phyloP scores from a whole-genome alignment of 35 echinoderm and acorn worm genomes.

The Patiria miniata region DNA sequence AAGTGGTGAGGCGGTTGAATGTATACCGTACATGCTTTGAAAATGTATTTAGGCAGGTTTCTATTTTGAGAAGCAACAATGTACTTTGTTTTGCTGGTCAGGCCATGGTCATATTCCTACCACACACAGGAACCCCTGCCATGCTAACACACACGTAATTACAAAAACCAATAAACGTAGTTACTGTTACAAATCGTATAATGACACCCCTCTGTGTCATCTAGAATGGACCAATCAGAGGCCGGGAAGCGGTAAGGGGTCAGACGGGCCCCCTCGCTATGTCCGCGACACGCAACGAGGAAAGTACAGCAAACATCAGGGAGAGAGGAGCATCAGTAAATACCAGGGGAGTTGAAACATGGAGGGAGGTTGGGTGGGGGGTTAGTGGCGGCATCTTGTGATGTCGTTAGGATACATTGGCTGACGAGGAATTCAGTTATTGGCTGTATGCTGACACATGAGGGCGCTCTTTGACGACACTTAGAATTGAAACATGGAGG shows the following conservation, averaged over 20 bases:
- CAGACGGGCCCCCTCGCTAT: not conserved
- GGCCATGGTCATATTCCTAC: too few relatives aligned
- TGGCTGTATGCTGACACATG: too few relatives aligned
- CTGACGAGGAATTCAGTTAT: too few relatives aligned
- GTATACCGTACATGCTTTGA: too few relatives aligned
- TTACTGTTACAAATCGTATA: constrained; percentile 19
- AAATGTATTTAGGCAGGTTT: too few relatives aligned
- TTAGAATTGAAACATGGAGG: too few relatives aligned
- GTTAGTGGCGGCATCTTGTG: too few relatives aligned
- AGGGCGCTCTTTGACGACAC: too few relatives aligned
- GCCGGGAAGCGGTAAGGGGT: not conserved
- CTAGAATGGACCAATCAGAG: not conserved
- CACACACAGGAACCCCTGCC: not conserved
- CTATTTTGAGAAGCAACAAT: too few relatives aligned
- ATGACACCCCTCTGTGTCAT: not conserved
- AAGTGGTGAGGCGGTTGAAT: too few relatives aligned
- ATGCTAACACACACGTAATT: constrained; percentile 11
- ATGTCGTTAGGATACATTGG: too few relatives aligned
- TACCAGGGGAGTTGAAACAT: not conserved
- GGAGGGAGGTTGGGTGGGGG: not conserved
- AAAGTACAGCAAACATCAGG: constrained; percentile 8
- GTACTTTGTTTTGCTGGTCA: too few relatives aligned
- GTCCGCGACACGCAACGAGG: not conserved
- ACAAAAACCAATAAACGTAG: constrained; percentile 18
- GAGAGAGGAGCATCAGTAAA: not conserved